These are phyloP conservation scores for Amblyopsis hoosieri DNA, from an alignment of 2,797 vertebrate species.

Conservation along the genomic window DNA sequence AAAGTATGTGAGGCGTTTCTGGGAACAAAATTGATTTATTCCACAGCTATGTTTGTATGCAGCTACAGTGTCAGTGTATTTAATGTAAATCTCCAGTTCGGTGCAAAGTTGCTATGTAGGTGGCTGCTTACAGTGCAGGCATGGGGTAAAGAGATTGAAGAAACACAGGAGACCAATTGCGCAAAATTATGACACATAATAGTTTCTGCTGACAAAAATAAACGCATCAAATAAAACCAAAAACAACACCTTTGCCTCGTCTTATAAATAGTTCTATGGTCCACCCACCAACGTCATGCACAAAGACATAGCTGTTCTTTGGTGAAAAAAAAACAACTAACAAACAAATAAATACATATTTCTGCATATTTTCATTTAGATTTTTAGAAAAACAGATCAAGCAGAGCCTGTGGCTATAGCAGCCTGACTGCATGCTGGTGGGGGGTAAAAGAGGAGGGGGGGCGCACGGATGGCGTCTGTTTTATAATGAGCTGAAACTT, in stretches of 20 bases:
- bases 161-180: slow-evolving; percentile 41
- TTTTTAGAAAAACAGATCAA: slow-evolving; percentile 82
- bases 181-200: slow-evolving; percentile 38
- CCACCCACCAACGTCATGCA: slow-evolving; percentile 26
- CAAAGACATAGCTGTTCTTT: slow-evolving; percentile 48
- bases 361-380: slow-evolving; percentile 72
- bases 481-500: slow-evolving; percentile 99
- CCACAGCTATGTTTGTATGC: slow-evolving; percentile 77
- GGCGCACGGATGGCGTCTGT: slow-evolving; percentile 82
- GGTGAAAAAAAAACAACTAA: slow-evolving; percentile 45
- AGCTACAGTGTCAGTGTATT: slow-evolving; percentile 75
- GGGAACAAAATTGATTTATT: slow-evolving; percentile 79
- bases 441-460: slow-evolving; percentile 86
- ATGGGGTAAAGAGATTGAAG: slow-evolving; percentile 43
- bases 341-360: slow-evolving; percentile 79
- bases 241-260: slow-evolving; percentile 38
- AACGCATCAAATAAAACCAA: slow-evolving; percentile 31
- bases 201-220: slow-evolving; percentile 33
- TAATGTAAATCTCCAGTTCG: slow-evolving; percentile 72
- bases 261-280: no score
- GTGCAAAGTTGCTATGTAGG: slow-evolving; percentile 48
- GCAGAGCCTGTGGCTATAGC: slow-evolving; percentile 88
- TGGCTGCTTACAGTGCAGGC: slow-evolving; percentile 60
- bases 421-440: slow-evolving; percentile 84
- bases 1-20: slow-evolving; percentile 76